Evolutionary conservation across 92 coral and sea anemone species (phyloP), one percentile per base, ranked within the genome.

Genomic region (Pocillopora meandrina): DNA sequence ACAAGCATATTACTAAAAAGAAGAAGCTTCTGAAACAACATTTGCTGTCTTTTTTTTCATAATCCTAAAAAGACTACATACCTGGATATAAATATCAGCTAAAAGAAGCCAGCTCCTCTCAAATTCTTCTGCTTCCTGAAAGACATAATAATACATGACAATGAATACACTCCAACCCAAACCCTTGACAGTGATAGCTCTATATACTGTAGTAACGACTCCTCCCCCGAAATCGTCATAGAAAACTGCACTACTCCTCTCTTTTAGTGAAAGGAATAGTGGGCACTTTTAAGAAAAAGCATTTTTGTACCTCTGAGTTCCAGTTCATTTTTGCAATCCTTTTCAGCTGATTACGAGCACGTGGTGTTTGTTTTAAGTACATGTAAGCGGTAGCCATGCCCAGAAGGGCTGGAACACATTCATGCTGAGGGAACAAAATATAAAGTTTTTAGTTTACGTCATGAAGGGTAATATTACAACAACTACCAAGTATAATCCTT

Each of bases 371-470:
- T 61, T 97, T 97, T 36, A 97, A 87, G 90, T 97, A 97, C 99
- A 97, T 97, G 84, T 97, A 97, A 12, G 99, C 98, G 34, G 98
- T 97, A 71, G 99, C 99, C 99, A 97, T 97, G 65, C 99, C 99
- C 56, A 94, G 90, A 10, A 97, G 88, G 11, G 99, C 94, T 19
- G 99, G 98, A 2, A 97, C 92, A 67, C 90, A 93, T 65, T 97
- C 99, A 47, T 93, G 90, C 99, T 97, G 75, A 61, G 61, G 33
- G 52, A 42, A 42, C 4, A 3, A 42, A 34, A 35, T 1, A 34
- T 8, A 5, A 70, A 36, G 12, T 15, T 7, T 14, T 12, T 59
- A 10, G 18, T 12, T 59, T 59, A 7, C 10, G 62, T 59, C 14
- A 59, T 16, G 62, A 42, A 42, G 8, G 52, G 52, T 42, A 42